phyloP scores from a whole-genome alignment of 53 echinoderm and acorn worm species.

The Echinarachnius parma region DNA sequence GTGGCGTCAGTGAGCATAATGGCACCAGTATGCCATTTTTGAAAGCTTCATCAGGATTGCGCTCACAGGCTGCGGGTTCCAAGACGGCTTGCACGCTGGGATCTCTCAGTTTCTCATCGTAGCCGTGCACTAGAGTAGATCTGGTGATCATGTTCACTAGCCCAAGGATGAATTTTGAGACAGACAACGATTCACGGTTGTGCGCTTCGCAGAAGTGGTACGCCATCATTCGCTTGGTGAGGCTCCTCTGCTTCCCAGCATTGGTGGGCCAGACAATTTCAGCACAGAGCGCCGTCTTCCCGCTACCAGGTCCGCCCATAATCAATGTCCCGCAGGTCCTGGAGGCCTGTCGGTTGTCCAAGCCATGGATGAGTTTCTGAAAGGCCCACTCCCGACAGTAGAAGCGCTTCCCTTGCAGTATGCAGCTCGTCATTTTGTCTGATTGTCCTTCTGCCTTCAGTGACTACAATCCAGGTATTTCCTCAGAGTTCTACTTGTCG shows the following conservation, averaged over 20 bases:
- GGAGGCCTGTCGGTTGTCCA: slow-evolving; percentile 88
- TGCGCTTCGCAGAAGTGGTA: slow-evolving; percentile 97
- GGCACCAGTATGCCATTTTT: slow-evolving; percentile 91
- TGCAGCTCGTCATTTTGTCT: slow-evolving; percentile 81
- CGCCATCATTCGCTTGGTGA: slow-evolving; percentile 84
- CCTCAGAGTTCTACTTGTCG: too few relatives aligned
- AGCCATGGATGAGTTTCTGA: slow-evolving; percentile 91
- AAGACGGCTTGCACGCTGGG: slow-evolving; percentile 84
- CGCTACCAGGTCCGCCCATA: slow-evolving; percentile 98
- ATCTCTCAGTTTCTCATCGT: slow-evolving; percentile 90
- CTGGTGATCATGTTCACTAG: slow-evolving; percentile 79
- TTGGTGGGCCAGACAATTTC: slow-evolving; percentile 94
- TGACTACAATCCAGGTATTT: not conserved
- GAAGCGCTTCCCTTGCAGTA: slow-evolving; percentile 96
- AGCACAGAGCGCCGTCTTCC: slow-evolving; percentile 89
- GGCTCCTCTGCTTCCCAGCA: slow-evolving; percentile 82
- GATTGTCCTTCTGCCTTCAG: not conserved
- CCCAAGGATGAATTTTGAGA: slow-evolving; percentile 90
- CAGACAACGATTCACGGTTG: slow-evolving; percentile 84
- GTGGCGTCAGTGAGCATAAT: slow-evolving; percentile 80
- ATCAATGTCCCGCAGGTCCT: slow-evolving; percentile 98
- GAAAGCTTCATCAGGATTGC: slow-evolving; percentile 98
- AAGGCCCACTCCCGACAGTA: slow-evolving; percentile 99
- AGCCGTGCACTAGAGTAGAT: slow-evolving; percentile 89
- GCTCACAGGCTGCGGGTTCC: slow-evolving; percentile 94